A percentile compares a stretch with the other conserved stretches of the same genome.
Evolutionary conservation across 2,113 vertebrate genomes (phyloP).

Genomic region (Tautogolabrus adspersus): DNA sequence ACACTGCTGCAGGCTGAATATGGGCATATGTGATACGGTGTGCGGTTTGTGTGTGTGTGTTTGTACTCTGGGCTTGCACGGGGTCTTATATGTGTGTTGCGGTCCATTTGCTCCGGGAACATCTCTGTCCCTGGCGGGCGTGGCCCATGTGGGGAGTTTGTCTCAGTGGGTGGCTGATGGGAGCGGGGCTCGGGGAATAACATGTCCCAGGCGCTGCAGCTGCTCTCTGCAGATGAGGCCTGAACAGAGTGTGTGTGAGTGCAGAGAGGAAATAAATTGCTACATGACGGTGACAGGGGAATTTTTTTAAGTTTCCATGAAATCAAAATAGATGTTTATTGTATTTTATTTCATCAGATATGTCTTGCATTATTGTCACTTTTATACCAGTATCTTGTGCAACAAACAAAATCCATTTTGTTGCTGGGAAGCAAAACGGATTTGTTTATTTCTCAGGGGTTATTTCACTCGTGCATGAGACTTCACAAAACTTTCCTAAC

Average conservation of each 20-base stretch:
- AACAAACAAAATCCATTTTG: neutral
- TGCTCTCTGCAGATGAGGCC: conserved; percentile 63
- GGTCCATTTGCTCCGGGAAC: conserved; percentile 42
- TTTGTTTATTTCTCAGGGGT: no score
- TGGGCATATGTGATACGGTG: conserved; percentile 10
- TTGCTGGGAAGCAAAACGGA: neutral
- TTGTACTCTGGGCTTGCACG: conserved; percentile 3
- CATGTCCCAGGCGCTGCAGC: conserved; percentile 55
- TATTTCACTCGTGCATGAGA: no score
- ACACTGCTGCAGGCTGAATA: conserved; percentile 19
- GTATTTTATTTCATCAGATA: neutral
- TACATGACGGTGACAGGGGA: conserved; percentile 24
- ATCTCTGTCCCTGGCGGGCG: conserved; percentile 43
- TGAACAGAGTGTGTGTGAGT: conserved; percentile 28
- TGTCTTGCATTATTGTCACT: neutral
- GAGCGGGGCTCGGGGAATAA: conserved; percentile 51
- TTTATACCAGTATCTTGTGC: neutral
- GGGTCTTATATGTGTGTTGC: conserved; percentile 30
- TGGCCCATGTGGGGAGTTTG: conserved; percentile 41
- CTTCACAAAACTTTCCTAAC: no score
- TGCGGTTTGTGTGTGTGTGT: conserved; percentile 30
- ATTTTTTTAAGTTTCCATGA: conserved; percentile 23
- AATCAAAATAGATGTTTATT: neutral
- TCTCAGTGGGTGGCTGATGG: conserved; percentile 69
- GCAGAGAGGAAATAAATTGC: conserved; percentile 12